These are phyloP conservation scores for Carduelis carduelis DNA, from an alignment of 2,797 vertebrate species.

Conservation along the genomic window DNA sequence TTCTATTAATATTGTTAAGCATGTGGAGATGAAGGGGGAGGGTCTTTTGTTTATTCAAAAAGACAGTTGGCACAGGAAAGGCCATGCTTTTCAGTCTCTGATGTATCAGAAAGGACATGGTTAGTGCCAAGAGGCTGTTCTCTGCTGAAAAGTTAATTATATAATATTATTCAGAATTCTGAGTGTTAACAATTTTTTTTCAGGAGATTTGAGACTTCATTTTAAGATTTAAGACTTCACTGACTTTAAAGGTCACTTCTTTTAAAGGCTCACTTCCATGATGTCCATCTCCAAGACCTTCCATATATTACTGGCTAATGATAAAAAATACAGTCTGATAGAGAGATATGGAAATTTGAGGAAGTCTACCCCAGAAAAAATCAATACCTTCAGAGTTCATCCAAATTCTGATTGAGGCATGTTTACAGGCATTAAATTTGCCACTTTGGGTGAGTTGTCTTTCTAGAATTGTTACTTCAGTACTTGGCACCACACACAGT, in stretches of 20 bases:
- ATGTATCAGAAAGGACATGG: background rate
- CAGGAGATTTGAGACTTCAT: background rate
- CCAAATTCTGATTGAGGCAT: background rate
- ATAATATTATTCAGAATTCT: background rate
- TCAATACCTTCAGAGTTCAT: background rate
- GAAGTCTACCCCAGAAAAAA: background rate
- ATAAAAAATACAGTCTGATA: background rate
- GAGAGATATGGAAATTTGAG: background rate
- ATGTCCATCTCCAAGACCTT: background rate
- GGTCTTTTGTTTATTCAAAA: background rate
- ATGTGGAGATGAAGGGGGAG: background rate
- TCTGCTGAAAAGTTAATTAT: slow-evolving; percentile 17
- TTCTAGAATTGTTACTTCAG: background rate
- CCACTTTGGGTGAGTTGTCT: background rate
- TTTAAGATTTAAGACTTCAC: background rate
- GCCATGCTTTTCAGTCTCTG: slow-evolving; percentile 8
- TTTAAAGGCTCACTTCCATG: background rate
- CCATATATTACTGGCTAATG: background rate
- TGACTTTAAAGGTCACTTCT: background rate
- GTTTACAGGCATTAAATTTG: background rate
- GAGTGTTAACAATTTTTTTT: background rate
- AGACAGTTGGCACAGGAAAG: background rate
- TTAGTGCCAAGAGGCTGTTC: slow-evolving; percentile 6
- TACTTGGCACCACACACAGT: background rate
- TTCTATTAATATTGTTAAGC: slow-evolving; percentile 23